Evolutionary conservation across 2,797 vertebrate genomes (phyloP).

Genomic region (Pampus argenteus): DNA sequence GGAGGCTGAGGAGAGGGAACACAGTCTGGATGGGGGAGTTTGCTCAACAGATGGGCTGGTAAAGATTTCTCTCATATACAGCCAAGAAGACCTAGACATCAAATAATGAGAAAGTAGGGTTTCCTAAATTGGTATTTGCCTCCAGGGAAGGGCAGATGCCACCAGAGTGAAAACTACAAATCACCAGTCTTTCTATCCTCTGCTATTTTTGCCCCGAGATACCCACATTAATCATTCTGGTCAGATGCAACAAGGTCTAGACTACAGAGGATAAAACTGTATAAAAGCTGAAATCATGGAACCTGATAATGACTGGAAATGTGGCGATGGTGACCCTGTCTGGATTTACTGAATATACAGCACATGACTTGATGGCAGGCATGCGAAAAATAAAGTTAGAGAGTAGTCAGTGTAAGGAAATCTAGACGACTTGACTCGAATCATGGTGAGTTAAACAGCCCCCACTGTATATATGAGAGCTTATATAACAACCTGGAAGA

Average conservation of each 20-base stretch:
- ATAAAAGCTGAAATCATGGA: slow-evolving; percentile 50
- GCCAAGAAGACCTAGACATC: slow-evolving; percentile 49
- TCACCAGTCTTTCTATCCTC: slow-evolving; percentile 33
- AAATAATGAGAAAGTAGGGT: slow-evolving; percentile 67
- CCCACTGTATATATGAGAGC: neutral
- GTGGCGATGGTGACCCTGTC: slow-evolving; percentile 39
- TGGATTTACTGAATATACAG: slow-evolving; percentile 27
- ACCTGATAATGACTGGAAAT: slow-evolving; percentile 56
- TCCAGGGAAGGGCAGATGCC: slow-evolving; percentile 52
- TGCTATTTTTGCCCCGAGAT: slow-evolving; percentile 55
- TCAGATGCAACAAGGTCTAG: slow-evolving; percentile 23
- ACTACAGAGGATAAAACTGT: slow-evolving; percentile 25
- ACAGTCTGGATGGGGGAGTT: slow-evolving; percentile 31
- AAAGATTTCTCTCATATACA: slow-evolving; percentile 31
- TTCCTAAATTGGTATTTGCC: slow-evolving; percentile 63
- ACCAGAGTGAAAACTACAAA: slow-evolving; percentile 58
- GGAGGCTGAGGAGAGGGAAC: slow-evolving; percentile 36
- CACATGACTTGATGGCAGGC: slow-evolving; percentile 17
- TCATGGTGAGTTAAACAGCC: slow-evolving; percentile 21
- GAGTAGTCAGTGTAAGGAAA: slow-evolving; percentile 13
- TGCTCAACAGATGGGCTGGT: slow-evolving; percentile 56
- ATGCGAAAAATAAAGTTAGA: neutral
- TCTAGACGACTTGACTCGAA: neutral
- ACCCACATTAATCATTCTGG: slow-evolving; percentile 65
- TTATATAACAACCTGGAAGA: neutral